Percentiles rank a stretch among this genome's conserved stretches.
Conservation (phyloP, 2,888 invertebrate species). For the Tholera decimalis region DNA sequence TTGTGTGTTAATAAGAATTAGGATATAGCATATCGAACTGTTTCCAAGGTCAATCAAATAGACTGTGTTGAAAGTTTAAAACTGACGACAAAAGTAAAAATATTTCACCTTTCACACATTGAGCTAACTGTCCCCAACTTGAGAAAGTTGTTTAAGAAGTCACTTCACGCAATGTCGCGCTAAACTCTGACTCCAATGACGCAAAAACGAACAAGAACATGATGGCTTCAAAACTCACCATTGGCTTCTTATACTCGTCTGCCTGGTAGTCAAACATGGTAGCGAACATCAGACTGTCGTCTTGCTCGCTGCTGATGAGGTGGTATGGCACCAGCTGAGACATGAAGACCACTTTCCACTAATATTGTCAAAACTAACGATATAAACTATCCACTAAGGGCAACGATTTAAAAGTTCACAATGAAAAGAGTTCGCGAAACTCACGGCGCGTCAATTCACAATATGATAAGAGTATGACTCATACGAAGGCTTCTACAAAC, state of each 20-base stretch:
- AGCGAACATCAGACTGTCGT: conserved; percentile 91
- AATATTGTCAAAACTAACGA: conserved; percentile 78
- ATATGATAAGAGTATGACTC: conserved; percentile 88
- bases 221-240: conserved; percentile 80
- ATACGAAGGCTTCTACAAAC: conserved; percentile 78
- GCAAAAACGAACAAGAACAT: conserved; percentile 43
- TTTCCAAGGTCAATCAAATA: conserved; percentile 46
- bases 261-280: conserved; percentile 90
- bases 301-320: conserved; percentile 87
- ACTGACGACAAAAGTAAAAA: conserved; percentile 39
- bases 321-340: conserved; percentile 92
- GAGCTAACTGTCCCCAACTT: conserved; percentile 60
- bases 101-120: conserved; percentile 55
- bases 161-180: conserved; percentile 65
- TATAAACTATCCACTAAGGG: conserved; percentile 76
- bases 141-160: conserved; percentile 81
- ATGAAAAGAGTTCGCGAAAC: conserved; percentile 75
- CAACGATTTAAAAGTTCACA: conserved; percentile 71
- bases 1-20: conserved; percentile 6
- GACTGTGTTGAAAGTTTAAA: conserved; percentile 25
- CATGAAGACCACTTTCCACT: conserved; percentile 89
- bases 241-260: conserved; percentile 86
- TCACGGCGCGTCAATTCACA: conserved; percentile 79
- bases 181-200: conserved; percentile 42
- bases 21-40: conserved; percentile 5